phyloP scores from a whole-genome alignment of 2,888 invertebrate genomes.

The Carcina quercana region DNA sequence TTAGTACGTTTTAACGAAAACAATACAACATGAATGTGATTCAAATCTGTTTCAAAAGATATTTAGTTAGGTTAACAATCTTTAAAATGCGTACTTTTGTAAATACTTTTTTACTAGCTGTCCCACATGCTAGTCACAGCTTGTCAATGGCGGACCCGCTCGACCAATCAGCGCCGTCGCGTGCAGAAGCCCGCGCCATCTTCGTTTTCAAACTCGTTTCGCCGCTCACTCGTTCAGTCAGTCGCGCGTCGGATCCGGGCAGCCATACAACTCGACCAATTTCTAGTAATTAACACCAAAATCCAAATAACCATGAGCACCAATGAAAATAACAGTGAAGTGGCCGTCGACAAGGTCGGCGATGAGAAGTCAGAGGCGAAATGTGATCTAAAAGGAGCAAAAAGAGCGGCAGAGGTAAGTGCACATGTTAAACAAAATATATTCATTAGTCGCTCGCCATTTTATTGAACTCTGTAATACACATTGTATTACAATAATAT shows the following conservation, averaged over 20 bases:
- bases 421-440: slow-evolving; percentile 64
- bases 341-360: slow-evolving; percentile 89
- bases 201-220: slow-evolving; percentile 86
- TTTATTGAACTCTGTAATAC: slow-evolving; percentile 59
- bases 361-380: slow-evolving; percentile 85
- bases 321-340: slow-evolving; percentile 87
- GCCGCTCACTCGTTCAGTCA: slow-evolving; percentile 75
- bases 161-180: slow-evolving; percentile 52
- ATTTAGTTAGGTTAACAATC: slow-evolving; percentile 9
- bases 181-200: slow-evolving; percentile 81
- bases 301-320: slow-evolving; percentile 70
- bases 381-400: slow-evolving; percentile 89
- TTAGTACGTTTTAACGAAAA: background rate
- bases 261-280: slow-evolving; percentile 61
- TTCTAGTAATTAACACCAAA: slow-evolving; percentile 59
- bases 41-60: slow-evolving; percentile 32
- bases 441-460: slow-evolving; percentile 71
- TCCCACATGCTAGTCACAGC: slow-evolving; percentile 54
- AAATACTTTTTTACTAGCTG: slow-evolving; percentile 29
- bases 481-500: slow-evolving; percentile 28
- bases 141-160: slow-evolving; percentile 50
- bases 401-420: slow-evolving; percentile 92
- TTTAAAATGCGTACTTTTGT: slow-evolving; percentile 12
- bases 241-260: slow-evolving; percentile 80
- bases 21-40: background rate